A percentile compares a stretch with the other conserved stretches of the same genome.
Evolutionary conservation across 2,888 invertebrate genomes (phyloP).

Genomic region (Autographa pulchrina): DNA sequence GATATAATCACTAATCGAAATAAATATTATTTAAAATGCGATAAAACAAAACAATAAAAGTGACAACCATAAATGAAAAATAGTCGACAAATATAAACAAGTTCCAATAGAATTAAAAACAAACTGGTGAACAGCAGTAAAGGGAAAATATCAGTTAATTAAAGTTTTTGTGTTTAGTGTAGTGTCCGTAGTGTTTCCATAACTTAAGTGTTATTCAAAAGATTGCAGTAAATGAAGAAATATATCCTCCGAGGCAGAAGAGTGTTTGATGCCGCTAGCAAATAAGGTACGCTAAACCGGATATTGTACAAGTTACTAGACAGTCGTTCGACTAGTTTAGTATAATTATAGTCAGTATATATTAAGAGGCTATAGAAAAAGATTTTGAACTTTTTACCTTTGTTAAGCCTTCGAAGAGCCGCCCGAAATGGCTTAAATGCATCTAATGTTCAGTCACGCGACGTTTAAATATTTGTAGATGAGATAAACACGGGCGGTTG

Average conservation of each 20-base stretch:
- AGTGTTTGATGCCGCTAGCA: slow-evolving; percentile 83
- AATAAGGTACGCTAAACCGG: slow-evolving; percentile 87
- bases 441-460: slow-evolving; percentile 71
- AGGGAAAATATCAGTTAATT: slow-evolving; percentile 51
- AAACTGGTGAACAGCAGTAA: slow-evolving; percentile 46
- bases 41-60: slow-evolving; percentile 64
- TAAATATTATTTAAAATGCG: slow-evolving; percentile 65
- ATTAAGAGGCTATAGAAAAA: slow-evolving; percentile 65
- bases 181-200: slow-evolving; percentile 77
- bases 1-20: slow-evolving; percentile 63
- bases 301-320: slow-evolving; percentile 79
- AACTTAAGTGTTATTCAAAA: slow-evolving; percentile 72
- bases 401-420: slow-evolving; percentile 55
- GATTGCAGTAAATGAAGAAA: slow-evolving; percentile 74
- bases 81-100: slow-evolving; percentile 38
- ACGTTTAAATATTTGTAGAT: slow-evolving; percentile 80
- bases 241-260: slow-evolving; percentile 68
- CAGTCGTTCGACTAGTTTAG: slow-evolving; percentile 81
- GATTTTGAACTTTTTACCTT: slow-evolving; percentile 61
- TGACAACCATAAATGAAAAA: slow-evolving; percentile 64
- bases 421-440: slow-evolving; percentile 57
- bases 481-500: slow-evolving; percentile 75
- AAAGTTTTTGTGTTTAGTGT: slow-evolving; percentile 83
- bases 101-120: slow-evolving; percentile 35
- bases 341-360: slow-evolving; percentile 70